Evolutionary conservation across 2,888 invertebrate species (phyloP).

Genomic region (Phyllotreta striolata): DNA sequence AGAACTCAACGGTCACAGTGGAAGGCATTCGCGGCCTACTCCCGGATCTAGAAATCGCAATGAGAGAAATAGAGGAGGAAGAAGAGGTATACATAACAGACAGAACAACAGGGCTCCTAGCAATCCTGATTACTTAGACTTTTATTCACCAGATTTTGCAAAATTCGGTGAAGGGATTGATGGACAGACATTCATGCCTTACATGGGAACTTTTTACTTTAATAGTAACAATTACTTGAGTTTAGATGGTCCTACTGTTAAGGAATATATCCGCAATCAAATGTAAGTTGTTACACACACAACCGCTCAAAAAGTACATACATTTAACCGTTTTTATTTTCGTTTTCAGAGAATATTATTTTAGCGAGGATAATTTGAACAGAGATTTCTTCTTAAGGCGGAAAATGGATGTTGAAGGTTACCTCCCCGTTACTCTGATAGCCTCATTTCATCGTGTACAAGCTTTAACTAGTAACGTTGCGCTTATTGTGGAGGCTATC

Average conservation of each 20-base stretch:
- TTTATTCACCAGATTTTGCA: conserved; percentile 50
- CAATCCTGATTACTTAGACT: conserved; percentile 64
- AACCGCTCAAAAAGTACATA: background rate
- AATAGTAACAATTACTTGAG: conserved; percentile 62
- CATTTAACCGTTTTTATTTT: conserved; percentile 7
- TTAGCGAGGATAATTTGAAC: conserved; percentile 94
- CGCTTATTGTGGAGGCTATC: conserved; percentile 85
- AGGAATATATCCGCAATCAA: conserved; percentile 88
- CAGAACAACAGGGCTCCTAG: conserved; percentile 60
- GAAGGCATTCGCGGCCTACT: conserved; percentile 58
- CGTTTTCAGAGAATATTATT: conserved; percentile 93
- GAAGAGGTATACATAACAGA: conserved; percentile 61
- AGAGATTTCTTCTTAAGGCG: conserved; percentile 96
- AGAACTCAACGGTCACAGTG: conserved; percentile 47
- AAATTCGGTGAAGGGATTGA: conserved; percentile 40
- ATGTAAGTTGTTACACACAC: conserved; percentile 71
- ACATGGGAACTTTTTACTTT: conserved; percentile 70
- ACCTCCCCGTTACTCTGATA: conserved; percentile 90
- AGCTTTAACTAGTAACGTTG: conserved; percentile 84
- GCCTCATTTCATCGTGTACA: conserved; percentile 96
- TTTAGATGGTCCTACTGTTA: conserved; percentile 67
- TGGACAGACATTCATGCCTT: conserved; percentile 60
- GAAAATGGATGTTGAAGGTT: conserved; percentile 96
- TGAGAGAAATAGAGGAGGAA: conserved; percentile 63
- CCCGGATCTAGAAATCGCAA: conserved; percentile 60